Conservation (phyloP, 2,113 vertebrate species). For the Onychorhynchus coronatus region DNA sequence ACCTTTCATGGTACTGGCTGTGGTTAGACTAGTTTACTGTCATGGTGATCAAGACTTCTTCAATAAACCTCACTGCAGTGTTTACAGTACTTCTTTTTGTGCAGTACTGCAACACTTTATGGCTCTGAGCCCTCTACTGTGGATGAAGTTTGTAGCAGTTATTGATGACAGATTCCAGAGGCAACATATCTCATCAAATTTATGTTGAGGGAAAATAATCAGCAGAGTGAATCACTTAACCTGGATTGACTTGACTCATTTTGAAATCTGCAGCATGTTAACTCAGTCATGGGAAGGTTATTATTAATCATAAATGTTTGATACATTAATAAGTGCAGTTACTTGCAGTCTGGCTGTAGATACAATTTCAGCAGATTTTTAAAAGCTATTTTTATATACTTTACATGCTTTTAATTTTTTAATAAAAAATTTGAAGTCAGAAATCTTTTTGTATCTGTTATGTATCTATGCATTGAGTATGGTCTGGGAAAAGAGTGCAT, state of each 20-base stretch:
- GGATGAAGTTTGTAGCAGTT: constrained; percentile 62
- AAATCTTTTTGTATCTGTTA: background rate
- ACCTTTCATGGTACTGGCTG: background rate
- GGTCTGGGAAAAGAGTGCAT: background rate
- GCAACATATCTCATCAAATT: constrained; percentile 39
- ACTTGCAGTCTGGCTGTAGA: background rate
- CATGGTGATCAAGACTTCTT: constrained; percentile 72
- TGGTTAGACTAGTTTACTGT: constrained; percentile 46
- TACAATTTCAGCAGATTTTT: background rate
- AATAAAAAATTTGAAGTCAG: background rate
- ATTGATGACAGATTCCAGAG: constrained; percentile 66
- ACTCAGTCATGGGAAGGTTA: background rate
- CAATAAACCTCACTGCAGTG: constrained; percentile 59
- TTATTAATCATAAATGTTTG: background rate
- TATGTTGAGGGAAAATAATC: constrained; percentile 35
- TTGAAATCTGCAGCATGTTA: background rate
- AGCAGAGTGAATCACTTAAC: constrained; percentile 44
- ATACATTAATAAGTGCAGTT: background rate
- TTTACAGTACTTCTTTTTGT: constrained; percentile 63
- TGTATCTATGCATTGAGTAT: background rate
- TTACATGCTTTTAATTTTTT: background rate
- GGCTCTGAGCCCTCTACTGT: constrained; percentile 53
- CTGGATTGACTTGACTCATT: constrained; percentile 28
- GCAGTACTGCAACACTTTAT: constrained; percentile 57
- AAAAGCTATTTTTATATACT: background rate